Evolutionary conservation across 2,113 vertebrate genomes (phyloP).

Genomic region (Lycocorax pyrrhopterus): DNA sequence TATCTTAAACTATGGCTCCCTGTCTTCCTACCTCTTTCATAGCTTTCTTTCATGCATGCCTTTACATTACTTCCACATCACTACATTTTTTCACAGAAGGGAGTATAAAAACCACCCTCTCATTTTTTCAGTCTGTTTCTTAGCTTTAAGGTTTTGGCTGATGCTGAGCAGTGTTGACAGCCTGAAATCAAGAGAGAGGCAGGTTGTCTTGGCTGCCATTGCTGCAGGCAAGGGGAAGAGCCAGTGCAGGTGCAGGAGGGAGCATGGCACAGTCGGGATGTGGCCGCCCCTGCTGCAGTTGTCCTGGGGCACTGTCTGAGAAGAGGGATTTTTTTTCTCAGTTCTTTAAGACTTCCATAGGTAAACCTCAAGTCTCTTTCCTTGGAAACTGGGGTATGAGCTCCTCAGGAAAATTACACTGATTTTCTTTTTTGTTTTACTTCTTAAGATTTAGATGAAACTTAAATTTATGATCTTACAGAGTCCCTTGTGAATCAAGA

Average conservation of each 20-base stretch:
- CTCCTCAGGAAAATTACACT: neutral
- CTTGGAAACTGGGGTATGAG: neutral
- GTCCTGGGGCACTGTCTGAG: neutral
- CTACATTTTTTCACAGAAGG: neutral
- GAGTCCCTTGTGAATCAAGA: neutral
- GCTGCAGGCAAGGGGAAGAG: neutral
- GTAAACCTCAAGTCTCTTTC: neutral
- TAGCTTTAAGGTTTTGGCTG: neutral
- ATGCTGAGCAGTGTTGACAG: neutral
- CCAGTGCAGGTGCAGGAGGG: neutral
- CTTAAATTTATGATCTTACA: neutral
- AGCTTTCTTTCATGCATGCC: neutral
- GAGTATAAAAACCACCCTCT: neutral
- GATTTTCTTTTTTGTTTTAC: neutral
- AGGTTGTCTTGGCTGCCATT: neutral
- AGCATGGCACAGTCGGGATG: accelerated
- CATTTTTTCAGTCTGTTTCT: neutral
- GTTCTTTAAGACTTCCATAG: neutral
- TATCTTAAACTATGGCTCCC: neutral
- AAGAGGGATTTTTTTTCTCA: neutral
- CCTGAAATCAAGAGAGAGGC: neutral
- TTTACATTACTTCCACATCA: neutral
- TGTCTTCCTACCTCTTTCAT: neutral
- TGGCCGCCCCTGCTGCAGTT: neutral
- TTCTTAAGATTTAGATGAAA: neutral